phyloP scores from a whole-genome alignment of 2,113 vertebrate species.

The Mastomys natalensis region DNA sequence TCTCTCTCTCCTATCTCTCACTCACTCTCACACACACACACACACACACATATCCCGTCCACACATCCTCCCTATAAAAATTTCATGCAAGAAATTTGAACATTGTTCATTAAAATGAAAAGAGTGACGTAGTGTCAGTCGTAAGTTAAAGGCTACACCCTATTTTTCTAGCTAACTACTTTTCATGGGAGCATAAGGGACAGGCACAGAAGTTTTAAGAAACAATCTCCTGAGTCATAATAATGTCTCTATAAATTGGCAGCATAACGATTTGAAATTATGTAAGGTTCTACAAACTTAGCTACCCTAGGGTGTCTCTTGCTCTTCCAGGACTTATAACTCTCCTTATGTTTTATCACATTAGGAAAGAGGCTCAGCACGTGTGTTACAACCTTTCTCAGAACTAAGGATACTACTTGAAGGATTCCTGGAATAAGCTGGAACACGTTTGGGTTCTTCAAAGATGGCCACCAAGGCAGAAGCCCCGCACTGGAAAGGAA shows the following conservation, averaged over 20 bases:
- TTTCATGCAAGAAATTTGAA: slow-evolving; percentile 9
- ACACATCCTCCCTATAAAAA: background rate
- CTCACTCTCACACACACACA: fast-evolving
- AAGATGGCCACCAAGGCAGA: background rate
- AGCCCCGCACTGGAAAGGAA: background rate
- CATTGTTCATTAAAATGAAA: slow-evolving; percentile 14
- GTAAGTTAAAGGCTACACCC: background rate
- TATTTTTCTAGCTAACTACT: background rate
- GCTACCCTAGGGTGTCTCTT: background rate
- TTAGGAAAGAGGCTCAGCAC: background rate
- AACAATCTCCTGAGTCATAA: slow-evolving; percentile 18
- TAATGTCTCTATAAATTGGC: background rate
- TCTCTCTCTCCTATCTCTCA: background rate
- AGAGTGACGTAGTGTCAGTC: background rate
- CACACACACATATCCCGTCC: background rate
- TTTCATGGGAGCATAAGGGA: background rate
- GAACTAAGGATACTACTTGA: background rate
- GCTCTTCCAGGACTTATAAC: background rate
- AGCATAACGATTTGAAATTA: background rate
- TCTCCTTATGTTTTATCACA: background rate
- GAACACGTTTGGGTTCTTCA: background rate
- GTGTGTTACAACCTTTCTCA: background rate
- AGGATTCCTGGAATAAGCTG: background rate
- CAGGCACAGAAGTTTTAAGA: background rate
- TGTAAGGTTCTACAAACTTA: background rate